A percentile compares a stretch with the other conserved stretches of the same genome.
These are phyloP conservation scores for Trichomalopsis sarcophagae DNA, from an alignment of 1,140 invertebrate genomes.

Conservation along the genomic window DNA sequence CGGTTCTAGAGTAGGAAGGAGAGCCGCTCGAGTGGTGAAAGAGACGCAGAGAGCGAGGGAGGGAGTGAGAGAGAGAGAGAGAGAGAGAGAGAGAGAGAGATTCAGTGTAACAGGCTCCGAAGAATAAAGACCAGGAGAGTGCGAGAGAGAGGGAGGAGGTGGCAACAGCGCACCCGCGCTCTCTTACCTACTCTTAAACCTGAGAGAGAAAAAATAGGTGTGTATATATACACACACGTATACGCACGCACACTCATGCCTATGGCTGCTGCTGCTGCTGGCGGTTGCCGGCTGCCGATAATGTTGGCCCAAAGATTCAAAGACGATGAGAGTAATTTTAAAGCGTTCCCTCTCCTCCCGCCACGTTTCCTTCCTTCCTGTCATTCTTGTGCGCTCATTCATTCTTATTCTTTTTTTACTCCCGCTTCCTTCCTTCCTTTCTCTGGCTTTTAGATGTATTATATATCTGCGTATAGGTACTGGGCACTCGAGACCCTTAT, in stretches of 20 bases:
- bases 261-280: background rate
- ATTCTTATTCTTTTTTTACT: background rate
- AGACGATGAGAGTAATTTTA: constrained; percentile 30
- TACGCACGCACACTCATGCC: background rate
- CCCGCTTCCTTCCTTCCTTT: background rate
- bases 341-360: constrained; percentile 5
- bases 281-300: constrained; percentile 12
- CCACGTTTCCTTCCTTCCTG: background rate
- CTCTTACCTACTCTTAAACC: constrained; percentile 47
- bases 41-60: constrained; percentile 37
- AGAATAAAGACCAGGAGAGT: constrained; percentile 1
- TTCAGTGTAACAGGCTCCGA: constrained; percentile 36
- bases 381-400: background rate
- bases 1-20: constrained; percentile 3
- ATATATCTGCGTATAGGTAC: background rate
- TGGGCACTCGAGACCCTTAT: background rate
- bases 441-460: background rate
- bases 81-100: constrained; percentile 48
- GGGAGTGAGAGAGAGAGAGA: too few relatives aligned
- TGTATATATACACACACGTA: constrained; percentile 17
- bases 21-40: background rate
- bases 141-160: constrained; percentile 61
- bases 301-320: background rate
- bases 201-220: constrained; percentile 24
- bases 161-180: constrained; percentile 66